Evolutionary conservation across 2,888 invertebrate genomes (phyloP), one percentile per base, ranked within the genome.

Genomic region (Ormyrus thymus): DNA sequence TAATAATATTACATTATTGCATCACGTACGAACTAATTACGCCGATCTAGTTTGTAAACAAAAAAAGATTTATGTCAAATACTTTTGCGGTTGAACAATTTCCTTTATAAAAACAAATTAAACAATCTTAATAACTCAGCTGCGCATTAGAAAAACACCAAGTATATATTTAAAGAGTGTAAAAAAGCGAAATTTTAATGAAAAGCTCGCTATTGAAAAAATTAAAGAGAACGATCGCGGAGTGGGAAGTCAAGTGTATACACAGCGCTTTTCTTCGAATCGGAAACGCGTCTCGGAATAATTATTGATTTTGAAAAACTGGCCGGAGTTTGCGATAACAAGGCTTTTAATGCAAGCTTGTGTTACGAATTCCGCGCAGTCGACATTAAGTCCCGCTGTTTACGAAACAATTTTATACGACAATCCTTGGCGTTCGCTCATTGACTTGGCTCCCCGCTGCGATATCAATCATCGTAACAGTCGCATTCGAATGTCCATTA

Each of bases 261-360:
- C 15, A 55, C 7, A 43, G 0, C 8, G 64, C 43, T 62, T 58
- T 56, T 73, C 69, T 51, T 51, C 46, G 64, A 73, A 74, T 13
- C 55, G 61, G 43, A 78, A 59, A 55, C 56, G n/a, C 45, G 50
- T 29, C 43, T 29, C 45, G n/a, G 10, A 9, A 7, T 29, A 45
- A 50, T 78, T 69, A 58, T 46, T 74, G 69, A 64, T 78, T 69
- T 69, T 64, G n/a, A 74, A 76, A 78, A 69, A 56, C 62, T 64
- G 46, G 51, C 43, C 50, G 62, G 45, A 45, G 43, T 53, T 62
- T 8, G 8, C 58, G 62, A 69, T 69, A 78, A 69, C 64, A 53
- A 50, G 51, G 5, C 58, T 58, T 68, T 46, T 13, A 69, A 70
- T 59, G 69, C 53, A 43, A 43, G 29, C 65, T 74, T 45, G 7